Base-by-base conservation (phyloP, 2,797 vertebrate genomes). In the Percopsis omiscomaycus region DNA sequence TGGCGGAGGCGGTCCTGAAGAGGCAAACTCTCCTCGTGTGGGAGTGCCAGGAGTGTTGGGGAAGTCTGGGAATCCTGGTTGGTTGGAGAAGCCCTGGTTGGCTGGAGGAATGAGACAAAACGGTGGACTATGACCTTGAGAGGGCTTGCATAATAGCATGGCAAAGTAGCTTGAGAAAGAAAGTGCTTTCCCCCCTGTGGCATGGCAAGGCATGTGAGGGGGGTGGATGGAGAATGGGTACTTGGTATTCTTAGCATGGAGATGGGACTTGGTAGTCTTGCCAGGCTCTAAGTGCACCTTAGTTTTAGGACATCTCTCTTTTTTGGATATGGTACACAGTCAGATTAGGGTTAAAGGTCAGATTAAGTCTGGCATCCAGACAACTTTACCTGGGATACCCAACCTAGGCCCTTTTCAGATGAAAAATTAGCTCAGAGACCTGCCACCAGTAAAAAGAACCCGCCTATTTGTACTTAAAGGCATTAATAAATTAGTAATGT, bases 21-120 rank as follows among this genome's bases (percentile, higher is more conserved):
- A 83, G 74, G 77, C 5, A 30, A 82, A 98, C 89, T 89, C 96
- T 84, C 54, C 89, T 64, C 90, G 94, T 49, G 5, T 94, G 60
- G 13, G 95, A 75, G 77, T 95, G 83, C 90, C 93, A 4, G 50
- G 95, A 69, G 69, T 93, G 78, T 69, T 94, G 56, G 14, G 94
- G 85, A 95, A 98, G 63, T 98, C 97, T 0, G 94, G 82, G 73
- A 95, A 97, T 53, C 90, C 90, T 1, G 93, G 83, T 0, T 94
- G 92, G 67, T 82, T 92, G 0, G 94, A 88, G 86, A 96, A 97
- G 66, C 89, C 90, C 60, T 95, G 93, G 68, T 92, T 96, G 86
- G 88, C 67, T 76, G 59, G 5, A 66, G 72, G n/a, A 15, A 83
- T 68, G 47, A 22, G 46, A 45, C 64, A 50, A 66, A 58, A 66